These are phyloP conservation scores for Caenorhabditis sinica DNA, from an alignment of 2,888 invertebrate species.

Conservation along the genomic window DNA sequence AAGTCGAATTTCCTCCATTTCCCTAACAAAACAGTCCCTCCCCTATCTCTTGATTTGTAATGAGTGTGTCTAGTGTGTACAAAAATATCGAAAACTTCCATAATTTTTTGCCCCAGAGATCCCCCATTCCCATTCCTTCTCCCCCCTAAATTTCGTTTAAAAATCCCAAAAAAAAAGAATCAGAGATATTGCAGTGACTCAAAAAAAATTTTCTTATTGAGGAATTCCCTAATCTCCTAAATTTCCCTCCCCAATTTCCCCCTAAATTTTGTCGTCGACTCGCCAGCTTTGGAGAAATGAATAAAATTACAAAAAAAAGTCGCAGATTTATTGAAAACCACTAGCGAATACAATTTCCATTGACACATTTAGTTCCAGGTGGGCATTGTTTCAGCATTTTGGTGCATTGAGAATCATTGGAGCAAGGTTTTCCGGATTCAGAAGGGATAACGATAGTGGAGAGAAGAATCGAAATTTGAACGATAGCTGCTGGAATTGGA, in stretches of 20 bases:
- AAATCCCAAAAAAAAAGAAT: too few species aligned
- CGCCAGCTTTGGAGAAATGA: neutral
- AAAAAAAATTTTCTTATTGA: neutral
- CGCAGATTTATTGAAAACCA: neutral
- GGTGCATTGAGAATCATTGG: neutral
- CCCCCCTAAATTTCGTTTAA: too few species aligned
- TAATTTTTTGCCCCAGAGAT: conserved; percentile 27
- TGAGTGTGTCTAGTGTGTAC: conserved; percentile 33
- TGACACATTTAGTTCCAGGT: neutral
- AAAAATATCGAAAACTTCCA: conserved; percentile 8
- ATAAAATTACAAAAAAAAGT: neutral
- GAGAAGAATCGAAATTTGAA: neutral
- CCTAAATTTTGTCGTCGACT: too few species aligned
- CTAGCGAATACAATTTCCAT: neutral
- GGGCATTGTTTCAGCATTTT: neutral
- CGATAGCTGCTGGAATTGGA: too few species aligned
- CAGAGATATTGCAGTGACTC: conserved; percentile 10
- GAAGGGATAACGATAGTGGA: neutral
- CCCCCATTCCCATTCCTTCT: conserved; percentile 1
- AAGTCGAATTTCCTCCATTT: neutral
- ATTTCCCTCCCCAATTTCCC: too few species aligned
- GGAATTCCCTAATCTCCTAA: too few species aligned
- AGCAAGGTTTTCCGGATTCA: neutral
- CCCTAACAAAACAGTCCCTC: neutral
- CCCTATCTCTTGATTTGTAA: neutral